Base-by-base conservation (phyloP, 1,140 invertebrate species). In the Macrobrachium nipponense region DNA sequence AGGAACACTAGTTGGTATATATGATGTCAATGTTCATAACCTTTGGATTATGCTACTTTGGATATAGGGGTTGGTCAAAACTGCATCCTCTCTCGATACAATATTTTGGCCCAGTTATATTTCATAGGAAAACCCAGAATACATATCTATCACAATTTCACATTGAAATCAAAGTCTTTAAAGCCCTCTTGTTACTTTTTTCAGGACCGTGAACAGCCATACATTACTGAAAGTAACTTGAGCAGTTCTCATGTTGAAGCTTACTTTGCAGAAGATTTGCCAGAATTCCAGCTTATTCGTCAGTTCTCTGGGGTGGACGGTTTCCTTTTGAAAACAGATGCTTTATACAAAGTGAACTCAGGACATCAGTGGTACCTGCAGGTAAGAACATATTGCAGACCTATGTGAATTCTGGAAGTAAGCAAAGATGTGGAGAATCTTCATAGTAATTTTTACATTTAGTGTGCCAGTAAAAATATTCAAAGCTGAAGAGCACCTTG, bases 281-380 rank as follows among this genome's bases (percentile, higher is more conserved):
- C 89, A 7, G 89, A 90, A 27, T 91, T 90, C 76, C 23, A 83
- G 11, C 75, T 80, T 66, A 60, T 92, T 43, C 81, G 89, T 43
- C 77, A 88, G 58, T 89, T 91, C 66, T 88, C 90, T n/a, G 91
- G 92, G n/a, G 90, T 91, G 18, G 92, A 93, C 90, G 92, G 92
- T 27, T 93, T 93, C 89, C 87, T 90, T 11, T 89, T 92, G 51
- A 91, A 90, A 87, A 90, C 92, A 10, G 91, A 92, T 80, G 91
- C 92, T 43, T 88, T 93, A 8, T 93, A 91, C 82, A 90, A 91
- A 88, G 91, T 92, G 61, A 88, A 90, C 59, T 90, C 91, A 27
- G 91, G 91, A 7, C 89, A 92, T 80, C 90, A 91, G 89, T 92
- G 92, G 92, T 91, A 91, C 80, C 87, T 92, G 27, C 92, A 92